phyloP scores from a whole-genome alignment of 2,113 vertebrate species.

The Misgurnus anguillicaudatus region DNA sequence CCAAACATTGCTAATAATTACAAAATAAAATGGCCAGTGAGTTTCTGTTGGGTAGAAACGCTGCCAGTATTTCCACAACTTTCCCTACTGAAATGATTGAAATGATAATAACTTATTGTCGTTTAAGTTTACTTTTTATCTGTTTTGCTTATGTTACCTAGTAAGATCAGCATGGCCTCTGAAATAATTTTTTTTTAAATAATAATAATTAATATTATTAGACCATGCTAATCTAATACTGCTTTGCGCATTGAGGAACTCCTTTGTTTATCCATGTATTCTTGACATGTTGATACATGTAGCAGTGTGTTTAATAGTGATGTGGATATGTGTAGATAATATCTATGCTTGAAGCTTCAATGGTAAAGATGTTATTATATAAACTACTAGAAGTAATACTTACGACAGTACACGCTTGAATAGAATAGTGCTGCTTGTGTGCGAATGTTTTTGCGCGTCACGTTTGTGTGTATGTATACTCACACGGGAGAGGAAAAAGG shows the following conservation, averaged over 20 bases:
- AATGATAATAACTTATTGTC: constrained; percentile 43
- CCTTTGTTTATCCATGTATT: constrained; percentile 47
- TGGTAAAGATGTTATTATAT: constrained; percentile 68
- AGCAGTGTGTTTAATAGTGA: constrained; percentile 63
- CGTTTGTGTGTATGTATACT: constrained; percentile 38
- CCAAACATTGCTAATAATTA: background rate
- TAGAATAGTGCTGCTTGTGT: constrained; percentile 69
- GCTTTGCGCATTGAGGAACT: constrained; percentile 54
- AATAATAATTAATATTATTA: constrained; percentile 40
- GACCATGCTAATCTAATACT: constrained; percentile 59
- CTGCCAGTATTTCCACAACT: constrained; percentile 26
- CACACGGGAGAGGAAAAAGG: constrained; percentile 32
- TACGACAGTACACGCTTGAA: constrained; percentile 66
- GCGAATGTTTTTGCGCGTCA: constrained; percentile 34
- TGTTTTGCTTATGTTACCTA: constrained; percentile 14
- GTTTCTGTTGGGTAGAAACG: constrained; percentile 18
- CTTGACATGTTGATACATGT: constrained; percentile 64
- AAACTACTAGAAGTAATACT: constrained; percentile 70
- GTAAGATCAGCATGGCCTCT: constrained; percentile 9
- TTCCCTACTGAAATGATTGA: constrained; percentile 24
- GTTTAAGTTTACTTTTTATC: constrained; percentile 15
- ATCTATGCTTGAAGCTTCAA: constrained; percentile 74
- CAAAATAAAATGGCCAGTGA: background rate
- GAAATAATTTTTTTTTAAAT: background rate
- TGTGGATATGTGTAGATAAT: constrained; percentile 26